Evolutionary conservation across 2,888 invertebrate genomes (phyloP), one percentile per base, ranked within the genome.

Genomic region (Nycteola revayana): DNA sequence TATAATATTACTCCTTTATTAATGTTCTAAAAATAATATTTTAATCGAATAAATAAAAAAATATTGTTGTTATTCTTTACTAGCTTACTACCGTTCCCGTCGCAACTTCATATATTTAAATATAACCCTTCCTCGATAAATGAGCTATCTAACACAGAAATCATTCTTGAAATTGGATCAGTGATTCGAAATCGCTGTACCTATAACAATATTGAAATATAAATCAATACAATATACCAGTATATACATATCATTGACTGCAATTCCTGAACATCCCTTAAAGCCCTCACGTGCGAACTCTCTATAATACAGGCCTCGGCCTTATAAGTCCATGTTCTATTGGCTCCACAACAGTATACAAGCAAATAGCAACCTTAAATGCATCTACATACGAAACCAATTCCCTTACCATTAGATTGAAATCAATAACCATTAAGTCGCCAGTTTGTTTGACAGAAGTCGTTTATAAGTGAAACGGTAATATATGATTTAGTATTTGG

Each of bases 391-490:
- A 75, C 43, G 68, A 66, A 60, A 45, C 37, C 69, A 65, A 72
- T 65, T 67, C 29, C 42, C 45, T 54, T 48, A 56, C 39, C 25
- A 30, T 45, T 44, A 50, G 56, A 54, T 47, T 46, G 67, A 79
- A 75, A 86, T 85, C 87, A 84, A 85, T 87, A 87, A 83, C 77
- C 78, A 76, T 79, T 83, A 79, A 78, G 66, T 69, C 73, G 77
- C 79, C 76, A 76, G 67, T 75, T 77, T 69, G 67, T 75, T 77
- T 69, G 75, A 79, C 79, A 81, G 78, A 78, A 80, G 74, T 76
- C 77, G 77, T 67, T 70, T 66, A 61, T 50, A 66, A 70, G 63
- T 46, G 71, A 65, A 73, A 73, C 37, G 43, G 60, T 45, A 41
- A 44, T 60, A 66, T 52, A 45, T 38, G 50, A 44, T 45, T 55